phyloP scores from a whole-genome alignment of 2,113 vertebrate genomes.

The Psophia crepitans region DNA sequence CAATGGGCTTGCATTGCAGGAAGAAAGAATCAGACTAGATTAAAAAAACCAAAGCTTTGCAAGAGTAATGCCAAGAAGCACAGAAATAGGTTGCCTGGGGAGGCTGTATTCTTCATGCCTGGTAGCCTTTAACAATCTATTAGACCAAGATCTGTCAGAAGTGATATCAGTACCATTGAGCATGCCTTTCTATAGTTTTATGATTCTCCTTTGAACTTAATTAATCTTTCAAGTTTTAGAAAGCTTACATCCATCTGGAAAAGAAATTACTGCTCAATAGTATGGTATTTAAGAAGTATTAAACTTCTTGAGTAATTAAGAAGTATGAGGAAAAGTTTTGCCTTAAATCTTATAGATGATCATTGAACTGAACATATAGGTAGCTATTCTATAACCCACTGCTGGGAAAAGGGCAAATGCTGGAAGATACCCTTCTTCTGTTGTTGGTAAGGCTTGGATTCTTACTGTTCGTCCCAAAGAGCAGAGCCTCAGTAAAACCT shows the following conservation, averaged over 20 bases:
- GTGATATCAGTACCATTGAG: neutral
- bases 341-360: neutral
- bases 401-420: neutral
- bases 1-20: neutral
- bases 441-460: neutral
- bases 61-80: neutral
- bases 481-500: neutral
- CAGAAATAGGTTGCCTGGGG: neutral
- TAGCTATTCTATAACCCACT: neutral
- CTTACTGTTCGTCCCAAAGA: neutral
- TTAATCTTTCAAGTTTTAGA: neutral
- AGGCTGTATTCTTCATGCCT: neutral
- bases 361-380: neutral
- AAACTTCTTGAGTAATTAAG: neutral
- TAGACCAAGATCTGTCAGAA: neutral
- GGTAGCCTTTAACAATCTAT: neutral
- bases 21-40: neutral
- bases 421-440: neutral
- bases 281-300: neutral
- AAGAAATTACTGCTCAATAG: neutral
- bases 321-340: neutral
- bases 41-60: neutral
- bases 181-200: neutral
- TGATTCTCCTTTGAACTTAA: conserved; percentile 34
- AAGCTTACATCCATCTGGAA: neutral